Base-by-base conservation (phyloP, 2,113 vertebrate genomes). In the Odontophorus gujanensis region DNA sequence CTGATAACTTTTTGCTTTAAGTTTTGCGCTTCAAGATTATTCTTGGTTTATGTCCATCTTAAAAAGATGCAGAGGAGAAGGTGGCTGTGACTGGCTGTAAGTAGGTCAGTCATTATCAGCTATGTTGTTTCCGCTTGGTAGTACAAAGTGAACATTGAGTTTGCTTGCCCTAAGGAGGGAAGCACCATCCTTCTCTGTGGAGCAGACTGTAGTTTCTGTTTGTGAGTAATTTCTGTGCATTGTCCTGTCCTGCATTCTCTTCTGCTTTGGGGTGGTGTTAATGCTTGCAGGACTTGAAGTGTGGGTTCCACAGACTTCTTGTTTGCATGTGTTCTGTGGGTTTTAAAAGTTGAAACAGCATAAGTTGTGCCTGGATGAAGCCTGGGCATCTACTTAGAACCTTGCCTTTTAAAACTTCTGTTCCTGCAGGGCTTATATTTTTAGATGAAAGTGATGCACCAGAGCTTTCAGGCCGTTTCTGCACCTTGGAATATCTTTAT, bases 71-170 rank as follows among this genome's bases (percentile, higher is more conserved):
- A 55, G n/a, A 61, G 66, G 65, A n/a, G 7, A 34, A 88, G 83
- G 48, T 93, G 83, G 50, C 71, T 48, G 34, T 89, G 69, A 19
- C 89, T 95, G 69, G 11, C 63, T 73, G 67, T 66, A 94, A 81
- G 45, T 94, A 89, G 90, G 92, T 89, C 92, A 94, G 48, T 87
- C 68, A 89, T 92, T 90, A 90, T 40, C 72, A 88, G 81, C 48
- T 57, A 51, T 5, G 4, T 84, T 57, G 45, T 55, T 89, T 90
- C 42, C 79, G 48, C 55, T 43, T 87, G 59, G 6, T 85, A 34
- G 34, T 28, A 42, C 55, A 45, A 83, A 96, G 53, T 50, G 24
- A 87, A 47, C 4, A 1, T 65, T 11, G 30, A 42, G 19, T 74
- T 92, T 58, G 50, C 30, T 53, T 82, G 38, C 30, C 53, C 26